These are phyloP conservation scores for Oscheius sp. DNA, from an alignment of 2,888 invertebrate genomes.

Conservation along the genomic window DNA sequence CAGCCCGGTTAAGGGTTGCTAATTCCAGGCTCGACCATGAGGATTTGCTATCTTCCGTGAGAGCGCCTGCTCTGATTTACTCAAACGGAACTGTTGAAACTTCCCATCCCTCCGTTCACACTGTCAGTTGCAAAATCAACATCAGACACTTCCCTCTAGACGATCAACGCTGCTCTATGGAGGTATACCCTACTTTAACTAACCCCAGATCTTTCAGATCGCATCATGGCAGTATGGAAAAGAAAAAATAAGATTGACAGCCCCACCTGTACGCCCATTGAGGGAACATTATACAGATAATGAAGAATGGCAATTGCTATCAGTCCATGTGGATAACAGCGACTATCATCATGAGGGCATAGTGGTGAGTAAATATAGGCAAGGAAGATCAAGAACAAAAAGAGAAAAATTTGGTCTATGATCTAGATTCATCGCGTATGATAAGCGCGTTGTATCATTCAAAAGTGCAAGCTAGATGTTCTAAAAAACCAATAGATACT, in stretches of 20 bases:
- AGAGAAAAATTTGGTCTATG: conserved; percentile 1
- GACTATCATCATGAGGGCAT: conserved; percentile 67
- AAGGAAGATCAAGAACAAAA: conserved; percentile 7
- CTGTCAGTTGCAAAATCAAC: conserved; percentile 65
- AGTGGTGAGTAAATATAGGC: conserved; percentile 31
- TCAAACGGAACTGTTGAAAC: conserved; percentile 64
- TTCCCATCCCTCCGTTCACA: conserved; percentile 65
- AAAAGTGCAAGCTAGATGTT: no score
- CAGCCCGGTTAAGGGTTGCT: conserved; percentile 48
- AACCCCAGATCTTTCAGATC: conserved; percentile 42
- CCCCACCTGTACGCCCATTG: conserved; percentile 55
- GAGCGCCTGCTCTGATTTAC: conserved; percentile 59
- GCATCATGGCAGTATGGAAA: conserved; percentile 67
- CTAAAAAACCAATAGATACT: not conserved
- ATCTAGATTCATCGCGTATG: not conserved
- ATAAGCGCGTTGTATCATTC: not conserved
- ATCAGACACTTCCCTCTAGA: conserved; percentile 59
- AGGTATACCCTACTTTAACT: conserved; percentile 41
- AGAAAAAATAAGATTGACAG: conserved; percentile 64
- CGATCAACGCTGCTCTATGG: conserved; percentile 63
- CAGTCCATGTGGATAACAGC: conserved; percentile 55
- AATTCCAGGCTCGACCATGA: conserved; percentile 67
- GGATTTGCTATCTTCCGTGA: conserved; percentile 61
- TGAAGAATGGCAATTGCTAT: conserved; percentile 65
- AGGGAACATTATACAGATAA: conserved; percentile 63